Percentiles rank a stretch among this genome's conserved stretches.
phyloP scores from a whole-genome alignment of 2,888 invertebrate genomes.

The Caenorhabditis sulstoni region DNA sequence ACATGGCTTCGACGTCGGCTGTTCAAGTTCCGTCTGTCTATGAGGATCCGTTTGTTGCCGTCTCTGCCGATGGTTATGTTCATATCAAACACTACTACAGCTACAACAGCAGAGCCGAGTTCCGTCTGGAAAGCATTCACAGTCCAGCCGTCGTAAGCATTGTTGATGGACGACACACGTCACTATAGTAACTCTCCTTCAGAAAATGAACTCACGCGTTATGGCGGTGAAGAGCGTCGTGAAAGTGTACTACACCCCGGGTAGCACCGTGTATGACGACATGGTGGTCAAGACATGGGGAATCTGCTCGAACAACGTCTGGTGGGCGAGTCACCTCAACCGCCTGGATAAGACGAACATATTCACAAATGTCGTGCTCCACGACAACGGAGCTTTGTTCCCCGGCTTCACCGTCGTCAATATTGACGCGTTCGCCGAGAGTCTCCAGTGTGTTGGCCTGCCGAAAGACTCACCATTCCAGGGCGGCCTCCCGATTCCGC shows the following conservation, averaged over 20 bases:
- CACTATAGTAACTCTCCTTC: not conserved
- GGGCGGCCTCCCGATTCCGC: conserved; percentile 60
- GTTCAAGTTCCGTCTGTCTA: conserved; percentile 51
- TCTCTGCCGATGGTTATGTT: conserved; percentile 55
- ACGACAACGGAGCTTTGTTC: conserved; percentile 35
- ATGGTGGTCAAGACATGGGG: conserved; percentile 62
- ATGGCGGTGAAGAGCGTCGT: conserved; percentile 22
- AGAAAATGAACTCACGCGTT: conserved; percentile 40
- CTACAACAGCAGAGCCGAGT: conserved; percentile 60
- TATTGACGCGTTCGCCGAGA: conserved; percentile 58
- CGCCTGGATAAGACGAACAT: conserved; percentile 38
- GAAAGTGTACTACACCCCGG: conserved; percentile 46
- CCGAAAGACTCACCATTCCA: conserved; percentile 53
- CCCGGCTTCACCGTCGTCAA: conserved; percentile 60
- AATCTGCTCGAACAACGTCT: conserved; percentile 60
- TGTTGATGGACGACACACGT: not conserved
- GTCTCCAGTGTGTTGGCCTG: conserved; percentile 51
- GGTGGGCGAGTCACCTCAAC: conserved; percentile 67
- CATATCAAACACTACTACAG: conserved; percentile 61
- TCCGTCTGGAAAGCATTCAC: conserved; percentile 33
- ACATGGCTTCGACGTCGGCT: conserved; percentile 61
- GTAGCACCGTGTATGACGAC: conserved; percentile 5
- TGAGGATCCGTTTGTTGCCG: conserved; percentile 65
- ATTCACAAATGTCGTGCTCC: conserved; percentile 36
- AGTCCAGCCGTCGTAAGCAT: too few species aligned